Evolutionary conservation across 92 coral and sea anemone genomes (phyloP).

Genomic region (Phenganax marumi): DNA sequence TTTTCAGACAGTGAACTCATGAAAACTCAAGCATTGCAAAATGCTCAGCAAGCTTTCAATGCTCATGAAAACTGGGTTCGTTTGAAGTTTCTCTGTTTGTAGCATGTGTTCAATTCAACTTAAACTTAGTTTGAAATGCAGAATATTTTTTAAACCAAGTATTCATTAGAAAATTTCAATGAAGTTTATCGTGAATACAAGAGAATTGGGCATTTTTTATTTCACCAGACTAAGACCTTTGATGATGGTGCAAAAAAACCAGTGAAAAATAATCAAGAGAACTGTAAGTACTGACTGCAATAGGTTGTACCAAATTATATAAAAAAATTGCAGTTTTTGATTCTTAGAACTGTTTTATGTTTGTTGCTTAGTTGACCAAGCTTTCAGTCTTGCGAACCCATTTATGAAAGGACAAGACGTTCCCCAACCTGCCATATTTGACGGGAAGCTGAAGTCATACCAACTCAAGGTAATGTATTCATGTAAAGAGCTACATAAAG

Average conservation of each 20-base stretch:
- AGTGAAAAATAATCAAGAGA: constrained; percentile 66
- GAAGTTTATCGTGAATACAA: too few relatives aligned
- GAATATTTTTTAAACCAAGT: not conserved
- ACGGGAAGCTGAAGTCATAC: constrained; percentile 74
- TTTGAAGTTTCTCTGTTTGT: not conserved
- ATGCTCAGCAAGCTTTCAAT: constrained; percentile 77
- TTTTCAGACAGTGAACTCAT: constrained; percentile 79
- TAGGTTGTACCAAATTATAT: not conserved
- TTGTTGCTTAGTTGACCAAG: constrained; percentile 74
- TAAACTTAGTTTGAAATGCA: not conserved
- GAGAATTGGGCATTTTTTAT: not conserved
- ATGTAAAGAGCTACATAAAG: not conserved
- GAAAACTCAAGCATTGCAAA: constrained; percentile 83
- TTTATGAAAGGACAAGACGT: constrained; percentile 71
- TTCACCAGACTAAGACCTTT: constrained; percentile 72
- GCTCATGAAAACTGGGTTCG: constrained; percentile 86
- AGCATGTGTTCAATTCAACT: not conserved
- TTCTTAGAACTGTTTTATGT: not conserved
- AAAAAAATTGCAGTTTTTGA: not conserved
- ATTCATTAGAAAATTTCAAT: not conserved
- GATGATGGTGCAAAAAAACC: constrained; percentile 76
- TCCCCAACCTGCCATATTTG: constrained; percentile 80
- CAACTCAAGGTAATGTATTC: constrained; percentile 66
- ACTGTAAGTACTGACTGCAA: constrained; percentile 59
- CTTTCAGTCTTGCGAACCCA: constrained; percentile 91